A percentile compares a stretch with the other conserved stretches of the same genome.
These are phyloP conservation scores for Pogoniulus pusillus DNA, from an alignment of 2,797 vertebrate species.

Conservation along the genomic window DNA sequence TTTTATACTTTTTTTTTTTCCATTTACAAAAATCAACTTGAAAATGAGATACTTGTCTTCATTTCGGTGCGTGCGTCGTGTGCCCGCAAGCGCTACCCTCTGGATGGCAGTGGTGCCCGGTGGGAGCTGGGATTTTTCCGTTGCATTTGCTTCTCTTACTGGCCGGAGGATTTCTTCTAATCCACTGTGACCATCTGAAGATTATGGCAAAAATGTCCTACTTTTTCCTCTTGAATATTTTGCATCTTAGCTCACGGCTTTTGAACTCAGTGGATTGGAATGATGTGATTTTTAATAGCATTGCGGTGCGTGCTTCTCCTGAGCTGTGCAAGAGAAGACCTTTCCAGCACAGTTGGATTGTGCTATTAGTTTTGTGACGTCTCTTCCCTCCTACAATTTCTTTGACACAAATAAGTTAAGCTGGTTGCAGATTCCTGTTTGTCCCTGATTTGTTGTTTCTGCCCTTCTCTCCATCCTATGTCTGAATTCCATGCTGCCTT, in stretches of 20 bases:
- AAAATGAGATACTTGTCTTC: slow-evolving; percentile 43
- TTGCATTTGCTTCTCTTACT: not conserved
- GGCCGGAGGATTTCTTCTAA: slow-evolving; percentile 8
- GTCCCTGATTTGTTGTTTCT: not conserved
- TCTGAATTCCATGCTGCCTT: not conserved
- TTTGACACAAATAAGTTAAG: not conserved
- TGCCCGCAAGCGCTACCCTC: not conserved
- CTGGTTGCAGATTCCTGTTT: not conserved
- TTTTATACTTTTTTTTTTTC: slow-evolving; percentile 44
- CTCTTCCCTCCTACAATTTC: not conserved
- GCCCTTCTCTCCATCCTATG: not conserved
- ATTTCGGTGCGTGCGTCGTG: not conserved
- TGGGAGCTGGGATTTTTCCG: not conserved
- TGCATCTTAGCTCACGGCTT: not conserved
- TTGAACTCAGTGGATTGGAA: not conserved
- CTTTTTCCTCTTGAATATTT: not conserved
- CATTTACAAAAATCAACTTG: slow-evolving; percentile 63
- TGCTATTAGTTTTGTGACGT: not conserved
- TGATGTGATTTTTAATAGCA: not conserved
- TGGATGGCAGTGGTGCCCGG: not conserved
- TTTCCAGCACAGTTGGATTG: not conserved
- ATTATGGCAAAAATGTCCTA: not conserved
- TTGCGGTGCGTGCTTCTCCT: not conserved
- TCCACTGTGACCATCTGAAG: not conserved
- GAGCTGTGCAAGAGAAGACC: not conserved